phyloP scores from a whole-genome alignment of 2,113 vertebrate species.

The Chamaea fasciata region DNA sequence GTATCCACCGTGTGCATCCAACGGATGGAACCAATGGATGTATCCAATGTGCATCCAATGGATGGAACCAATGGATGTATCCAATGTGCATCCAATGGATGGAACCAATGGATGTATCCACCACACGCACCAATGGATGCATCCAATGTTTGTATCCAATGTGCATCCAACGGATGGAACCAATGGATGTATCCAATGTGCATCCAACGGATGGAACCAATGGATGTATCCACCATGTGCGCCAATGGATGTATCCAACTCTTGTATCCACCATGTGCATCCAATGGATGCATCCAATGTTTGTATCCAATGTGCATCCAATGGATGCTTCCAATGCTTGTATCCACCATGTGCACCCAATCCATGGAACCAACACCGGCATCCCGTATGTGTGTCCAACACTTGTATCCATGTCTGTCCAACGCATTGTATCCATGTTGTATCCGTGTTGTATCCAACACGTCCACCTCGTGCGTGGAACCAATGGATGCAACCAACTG shows the following conservation, averaged over 20 bases:
- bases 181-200: background rate
- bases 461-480: no score
- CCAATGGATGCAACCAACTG: background rate
- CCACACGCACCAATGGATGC: fast-evolving
- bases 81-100: no score
- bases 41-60: background rate
- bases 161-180: fast-evolving
- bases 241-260: no score
- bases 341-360: no score
- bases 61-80: no score
- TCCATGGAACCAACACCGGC: no score
- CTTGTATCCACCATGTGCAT: no score
- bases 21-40: background rate
- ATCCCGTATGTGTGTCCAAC: background rate
- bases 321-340: no score
- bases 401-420: background rate
- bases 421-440: background rate
- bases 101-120: no score
- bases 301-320: no score
- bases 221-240: no score
- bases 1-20: background rate
- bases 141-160: fast-evolving
- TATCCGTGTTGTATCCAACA: background rate
- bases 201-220: background rate
- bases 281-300: no score